Evolutionary conservation across 2,888 invertebrate species (phyloP).

Genomic region (Baccha elongata): DNA sequence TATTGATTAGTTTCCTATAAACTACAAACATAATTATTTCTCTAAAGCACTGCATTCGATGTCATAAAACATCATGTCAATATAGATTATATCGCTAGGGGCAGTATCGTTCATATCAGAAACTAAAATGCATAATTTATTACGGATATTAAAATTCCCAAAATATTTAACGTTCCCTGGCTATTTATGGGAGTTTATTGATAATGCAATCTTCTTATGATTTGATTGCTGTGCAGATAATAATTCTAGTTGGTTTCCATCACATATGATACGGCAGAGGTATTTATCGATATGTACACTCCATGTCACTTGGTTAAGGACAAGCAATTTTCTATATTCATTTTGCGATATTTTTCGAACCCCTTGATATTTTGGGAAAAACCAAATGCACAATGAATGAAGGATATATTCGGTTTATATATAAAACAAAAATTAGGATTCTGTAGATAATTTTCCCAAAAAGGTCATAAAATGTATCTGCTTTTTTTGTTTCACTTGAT

Average conservation of each 20-base stretch:
- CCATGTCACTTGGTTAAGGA: no score
- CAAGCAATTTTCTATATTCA: no score
- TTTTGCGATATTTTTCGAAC: no score
- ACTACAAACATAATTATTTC: not conserved
- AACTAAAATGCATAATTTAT: slow-evolving; percentile 2
- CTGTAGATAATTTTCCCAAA: no score
- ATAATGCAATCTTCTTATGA: slow-evolving; percentile 19
- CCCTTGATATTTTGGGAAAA: no score
- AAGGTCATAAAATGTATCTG: no score
- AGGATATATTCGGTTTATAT: no score
- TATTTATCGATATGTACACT: slow-evolving; percentile 18
- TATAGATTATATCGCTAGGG: slow-evolving; percentile 6
- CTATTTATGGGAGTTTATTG: slow-evolving; percentile 1
- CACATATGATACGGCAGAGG: not conserved
- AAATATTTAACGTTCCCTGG: slow-evolving; percentile 20
- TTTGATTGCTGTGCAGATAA: slow-evolving; percentile 11
- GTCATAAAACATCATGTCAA: not conserved
- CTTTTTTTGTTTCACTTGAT: no score
- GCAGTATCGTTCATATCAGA: slow-evolving; percentile 4
- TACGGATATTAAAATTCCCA: slow-evolving; percentile 17
- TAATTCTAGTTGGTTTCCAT: slow-evolving; percentile 7
- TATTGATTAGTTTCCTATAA: not conserved
- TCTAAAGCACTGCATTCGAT: no score
- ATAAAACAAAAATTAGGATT: no score
- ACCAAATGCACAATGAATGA: no score